Percentiles rank a stretch among this genome's conserved stretches.
These are phyloP conservation scores for Coturnix japonica DNA, from an alignment of 2,113 vertebrate species.

Conservation along the genomic window DNA sequence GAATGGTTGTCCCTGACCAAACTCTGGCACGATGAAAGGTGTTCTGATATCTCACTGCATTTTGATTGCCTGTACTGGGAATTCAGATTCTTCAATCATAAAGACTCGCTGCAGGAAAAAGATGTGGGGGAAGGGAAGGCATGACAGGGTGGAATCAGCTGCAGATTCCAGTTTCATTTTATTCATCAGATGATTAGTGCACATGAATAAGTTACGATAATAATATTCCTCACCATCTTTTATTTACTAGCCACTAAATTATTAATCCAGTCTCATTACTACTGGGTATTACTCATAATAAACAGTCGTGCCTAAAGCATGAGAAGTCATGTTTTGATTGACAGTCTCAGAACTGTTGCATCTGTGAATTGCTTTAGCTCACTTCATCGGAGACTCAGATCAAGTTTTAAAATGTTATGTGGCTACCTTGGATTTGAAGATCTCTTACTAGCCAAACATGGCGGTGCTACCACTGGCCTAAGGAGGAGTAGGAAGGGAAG, in stretches of 20 bases:
- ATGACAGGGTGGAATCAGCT: too few species aligned
- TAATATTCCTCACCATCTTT: not conserved
- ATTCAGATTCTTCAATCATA: too few species aligned
- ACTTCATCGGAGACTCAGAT: not conserved
- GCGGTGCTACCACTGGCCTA: not conserved
- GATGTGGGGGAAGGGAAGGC: too few species aligned
- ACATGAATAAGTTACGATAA: not conserved
- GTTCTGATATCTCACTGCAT: too few species aligned
- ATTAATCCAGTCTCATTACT: not conserved
- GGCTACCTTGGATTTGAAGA: not conserved
- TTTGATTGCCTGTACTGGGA: too few species aligned
- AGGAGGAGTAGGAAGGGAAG: not conserved
- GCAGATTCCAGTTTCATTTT: not conserved
- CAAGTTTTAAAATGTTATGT: not conserved
- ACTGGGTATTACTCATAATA: not conserved
- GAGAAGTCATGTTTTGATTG: not conserved
- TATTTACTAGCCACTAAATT: not conserved
- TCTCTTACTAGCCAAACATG: not conserved
- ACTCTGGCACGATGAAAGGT: too few species aligned
- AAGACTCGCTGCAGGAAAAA: too few species aligned
- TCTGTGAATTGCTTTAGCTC: not conserved
- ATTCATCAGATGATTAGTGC: not conserved
- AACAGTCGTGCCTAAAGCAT: not conserved
- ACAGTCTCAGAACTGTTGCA: not conserved
- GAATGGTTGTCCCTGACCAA: too few species aligned